Conservation (phyloP, 2,888 invertebrate species). For the Acronicta aceris region DNA sequence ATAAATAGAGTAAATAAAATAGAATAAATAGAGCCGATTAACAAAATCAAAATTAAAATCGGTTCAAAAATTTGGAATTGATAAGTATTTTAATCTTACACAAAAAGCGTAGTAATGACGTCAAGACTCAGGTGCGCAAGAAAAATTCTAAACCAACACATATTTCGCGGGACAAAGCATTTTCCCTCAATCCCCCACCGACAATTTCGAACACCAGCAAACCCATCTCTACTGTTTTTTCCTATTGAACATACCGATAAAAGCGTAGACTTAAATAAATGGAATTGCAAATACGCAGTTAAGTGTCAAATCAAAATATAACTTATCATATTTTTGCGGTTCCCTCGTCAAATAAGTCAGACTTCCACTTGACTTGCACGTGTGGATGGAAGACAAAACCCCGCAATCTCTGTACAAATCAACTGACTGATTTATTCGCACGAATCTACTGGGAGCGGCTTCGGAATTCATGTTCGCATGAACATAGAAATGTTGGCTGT, state of each 20-base stretch:
- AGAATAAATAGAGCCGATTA: too few relatives aligned
- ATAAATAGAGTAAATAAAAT: too few relatives aligned
- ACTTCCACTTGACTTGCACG: conserved; percentile 38
- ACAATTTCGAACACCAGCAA: too few relatives aligned
- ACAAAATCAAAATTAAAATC: too few relatives aligned
- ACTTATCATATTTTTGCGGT: conserved; percentile 42
- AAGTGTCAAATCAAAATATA: conserved; percentile 40
- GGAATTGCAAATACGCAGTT: conserved; percentile 29
- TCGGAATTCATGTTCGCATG: conserved; percentile 35
- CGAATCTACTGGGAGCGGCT: conserved; percentile 30
- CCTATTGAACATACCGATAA: conserved; percentile 26
- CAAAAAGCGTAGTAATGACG: too few relatives aligned
- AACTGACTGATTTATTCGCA: conserved; percentile 50
- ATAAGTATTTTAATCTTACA: too few relatives aligned
- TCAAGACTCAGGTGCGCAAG: too few relatives aligned
- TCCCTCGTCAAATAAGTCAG: conserved; percentile 24
- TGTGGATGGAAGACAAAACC: conserved; percentile 37
- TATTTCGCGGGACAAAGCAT: too few relatives aligned
- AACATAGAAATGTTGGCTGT: conserved; percentile 24
- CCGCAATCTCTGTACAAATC: conserved; percentile 44
- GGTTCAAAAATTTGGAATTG: too few relatives aligned
- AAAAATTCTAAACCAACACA: too few relatives aligned
- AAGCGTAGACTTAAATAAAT: conserved; percentile 17
- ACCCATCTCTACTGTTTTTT: too few relatives aligned
- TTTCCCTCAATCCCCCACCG: too few relatives aligned